Percentiles rank a stretch among this genome's conserved stretches.
Evolutionary conservation across 2,113 vertebrate genomes (phyloP).

Genomic region (Morone saxatilis): DNA sequence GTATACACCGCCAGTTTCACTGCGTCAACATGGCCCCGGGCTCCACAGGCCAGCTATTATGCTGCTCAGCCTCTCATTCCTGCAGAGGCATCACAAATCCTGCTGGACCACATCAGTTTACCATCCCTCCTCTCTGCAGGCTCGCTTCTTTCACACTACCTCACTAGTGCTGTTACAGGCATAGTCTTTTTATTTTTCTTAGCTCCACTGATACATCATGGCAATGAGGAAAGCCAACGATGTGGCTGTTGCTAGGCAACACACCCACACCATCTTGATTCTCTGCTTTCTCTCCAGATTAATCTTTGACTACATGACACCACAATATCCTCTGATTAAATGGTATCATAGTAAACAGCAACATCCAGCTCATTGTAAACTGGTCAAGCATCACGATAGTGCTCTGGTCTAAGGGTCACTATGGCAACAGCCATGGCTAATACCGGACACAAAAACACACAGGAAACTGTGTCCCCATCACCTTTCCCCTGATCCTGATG

Average conservation of each 20-base stretch:
- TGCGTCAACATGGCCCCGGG: slow-evolving; percentile 48
- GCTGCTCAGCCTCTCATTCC: slow-evolving; percentile 11
- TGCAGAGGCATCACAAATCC: slow-evolving; percentile 31
- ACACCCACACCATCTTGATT: slow-evolving; percentile 65
- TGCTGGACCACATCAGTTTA: not conserved
- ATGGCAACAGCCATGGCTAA: slow-evolving; percentile 1
- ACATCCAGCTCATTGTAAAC: slow-evolving; percentile 15
- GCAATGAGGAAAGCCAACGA: slow-evolving; percentile 45
- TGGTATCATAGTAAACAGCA: slow-evolving; percentile 8
- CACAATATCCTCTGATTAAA: slow-evolving; percentile 10
- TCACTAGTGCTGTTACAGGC: not conserved
- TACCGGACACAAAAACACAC: not conserved
- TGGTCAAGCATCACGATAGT: not conserved
- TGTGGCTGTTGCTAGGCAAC: slow-evolving; percentile 82
- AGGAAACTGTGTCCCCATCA: not conserved
- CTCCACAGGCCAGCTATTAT: slow-evolving; percentile 16
- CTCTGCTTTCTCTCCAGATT: slow-evolving; percentile 45
- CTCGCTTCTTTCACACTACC: not conserved
- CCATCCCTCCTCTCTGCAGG: not conserved
- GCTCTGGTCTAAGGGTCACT: not conserved
- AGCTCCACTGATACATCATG: slow-evolving; percentile 34
- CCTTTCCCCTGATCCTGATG: not conserved
- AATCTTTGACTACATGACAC: slow-evolving; percentile 17
- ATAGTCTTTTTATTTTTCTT: not conserved
- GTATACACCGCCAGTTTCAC: slow-evolving; percentile 2